Percentiles rank a stretch among this genome's conserved stretches.
Evolutionary conservation across 2,113 vertebrate species (phyloP).

Genomic region (Cyphomyrus plagiostoma): DNA sequence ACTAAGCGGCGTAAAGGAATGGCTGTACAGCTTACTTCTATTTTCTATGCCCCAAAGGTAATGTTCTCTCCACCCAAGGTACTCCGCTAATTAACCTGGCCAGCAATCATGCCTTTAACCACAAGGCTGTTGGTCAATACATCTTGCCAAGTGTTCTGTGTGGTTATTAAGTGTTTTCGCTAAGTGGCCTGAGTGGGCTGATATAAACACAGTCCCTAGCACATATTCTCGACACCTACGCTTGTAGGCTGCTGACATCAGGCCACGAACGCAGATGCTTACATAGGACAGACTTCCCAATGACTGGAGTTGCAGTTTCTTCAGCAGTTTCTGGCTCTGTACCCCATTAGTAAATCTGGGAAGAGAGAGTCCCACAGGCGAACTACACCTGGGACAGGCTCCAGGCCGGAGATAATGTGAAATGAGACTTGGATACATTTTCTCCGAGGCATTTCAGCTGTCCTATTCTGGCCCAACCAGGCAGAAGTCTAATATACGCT

Average conservation of each 20-base stretch:
- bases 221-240: conserved; percentile 8
- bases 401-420: background rate
- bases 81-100: conserved; percentile 15
- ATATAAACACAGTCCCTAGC: conserved; percentile 9
- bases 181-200: conserved; percentile 13
- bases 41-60: background rate
- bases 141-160: background rate
- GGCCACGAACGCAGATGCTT: background rate
- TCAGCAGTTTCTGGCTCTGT: background rate
- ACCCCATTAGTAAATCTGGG: background rate
- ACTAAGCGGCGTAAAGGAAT: background rate
- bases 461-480: background rate
- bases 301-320: background rate
- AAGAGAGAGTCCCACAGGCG: background rate
- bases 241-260: background rate
- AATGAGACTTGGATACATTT: background rate
- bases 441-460: background rate
- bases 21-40: background rate
- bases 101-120: conserved; percentile 11
- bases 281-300: background rate
- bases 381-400: background rate
- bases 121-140: conserved; percentile 11
- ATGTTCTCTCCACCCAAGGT: background rate
- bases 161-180: background rate
- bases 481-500: background rate